These are phyloP conservation scores for Tipula vernalis DNA, from an alignment of 2,888 invertebrate species.

Conservation along the genomic window DNA sequence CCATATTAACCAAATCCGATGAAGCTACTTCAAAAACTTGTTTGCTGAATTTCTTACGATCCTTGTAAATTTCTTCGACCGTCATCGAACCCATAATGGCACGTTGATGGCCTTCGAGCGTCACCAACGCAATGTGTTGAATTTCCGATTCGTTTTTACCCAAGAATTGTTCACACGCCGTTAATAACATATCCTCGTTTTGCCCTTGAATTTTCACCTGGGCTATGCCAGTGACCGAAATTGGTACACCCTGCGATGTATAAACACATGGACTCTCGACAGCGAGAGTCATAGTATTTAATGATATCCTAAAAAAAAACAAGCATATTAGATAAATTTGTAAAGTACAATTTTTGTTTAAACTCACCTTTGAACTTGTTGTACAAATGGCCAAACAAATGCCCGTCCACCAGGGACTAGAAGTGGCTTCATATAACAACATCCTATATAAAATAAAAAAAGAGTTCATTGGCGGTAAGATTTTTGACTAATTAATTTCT, in stretches of 20 bases:
- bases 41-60: constrained; percentile 90
- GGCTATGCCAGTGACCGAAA: constrained; percentile 94
- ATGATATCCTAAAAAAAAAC: constrained; percentile 60
- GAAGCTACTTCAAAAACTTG: constrained; percentile 91
- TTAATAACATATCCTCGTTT: constrained; percentile 58
- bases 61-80: constrained; percentile 92
- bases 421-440: constrained; percentile 85
- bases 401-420: constrained; percentile 92
- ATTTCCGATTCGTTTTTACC: constrained; percentile 81
- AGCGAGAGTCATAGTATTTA: constrained; percentile 94
- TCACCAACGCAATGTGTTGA: constrained; percentile 81
- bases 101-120: constrained; percentile 85
- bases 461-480: background rate
- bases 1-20: constrained; percentile 91
- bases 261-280: constrained; percentile 94
- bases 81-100: constrained; percentile 97
- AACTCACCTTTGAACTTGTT: constrained; percentile 62
- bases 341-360: background rate
- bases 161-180: constrained; percentile 88
- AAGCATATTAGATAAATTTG: constrained; percentile 7
- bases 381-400: constrained; percentile 92
- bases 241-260: constrained; percentile 92
- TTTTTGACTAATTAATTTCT: background rate
- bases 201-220: constrained; percentile 78
- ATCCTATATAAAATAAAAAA: constrained; percentile 49